Evolutionary conservation across 2,888 invertebrate genomes (phyloP).

Genomic region (Tenthredo scrophulariae): DNA sequence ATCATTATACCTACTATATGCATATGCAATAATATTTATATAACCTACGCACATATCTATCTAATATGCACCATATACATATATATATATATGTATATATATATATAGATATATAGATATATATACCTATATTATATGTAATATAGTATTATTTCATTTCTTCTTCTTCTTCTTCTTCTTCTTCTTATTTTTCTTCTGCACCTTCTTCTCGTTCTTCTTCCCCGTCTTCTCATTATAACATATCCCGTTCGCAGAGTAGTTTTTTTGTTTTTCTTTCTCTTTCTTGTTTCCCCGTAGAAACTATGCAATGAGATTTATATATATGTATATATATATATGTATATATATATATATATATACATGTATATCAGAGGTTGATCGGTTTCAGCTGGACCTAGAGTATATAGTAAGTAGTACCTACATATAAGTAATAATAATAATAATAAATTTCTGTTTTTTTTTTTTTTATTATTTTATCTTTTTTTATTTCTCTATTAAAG

Average conservation of each 20-base stretch:
- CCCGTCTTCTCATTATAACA: neutral
- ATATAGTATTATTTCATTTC: neutral
- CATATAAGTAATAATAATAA: neutral
- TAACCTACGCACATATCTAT: neutral
- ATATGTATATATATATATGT: no score
- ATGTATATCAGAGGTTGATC: neutral
- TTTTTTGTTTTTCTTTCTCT: neutral
- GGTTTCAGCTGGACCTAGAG: neutral
- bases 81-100: no score
- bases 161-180: neutral
- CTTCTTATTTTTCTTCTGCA: neutral
- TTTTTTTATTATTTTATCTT: no score
- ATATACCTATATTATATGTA: no score
- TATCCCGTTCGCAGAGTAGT: neutral
- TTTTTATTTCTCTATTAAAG: no score
- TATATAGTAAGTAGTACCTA: neutral
- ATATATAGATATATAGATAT: no score
- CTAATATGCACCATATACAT: neutral
- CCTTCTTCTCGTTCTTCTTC: neutral
- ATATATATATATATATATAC: neutral
- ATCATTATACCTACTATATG: neutral
- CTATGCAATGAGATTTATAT: no score
- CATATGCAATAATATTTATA: conserved; percentile 11
- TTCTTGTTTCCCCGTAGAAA: no score
- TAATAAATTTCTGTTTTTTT: neutral